phyloP scores from a whole-genome alignment of 2,888 invertebrate species.

The Zootermopsis nevadensis region DNA sequence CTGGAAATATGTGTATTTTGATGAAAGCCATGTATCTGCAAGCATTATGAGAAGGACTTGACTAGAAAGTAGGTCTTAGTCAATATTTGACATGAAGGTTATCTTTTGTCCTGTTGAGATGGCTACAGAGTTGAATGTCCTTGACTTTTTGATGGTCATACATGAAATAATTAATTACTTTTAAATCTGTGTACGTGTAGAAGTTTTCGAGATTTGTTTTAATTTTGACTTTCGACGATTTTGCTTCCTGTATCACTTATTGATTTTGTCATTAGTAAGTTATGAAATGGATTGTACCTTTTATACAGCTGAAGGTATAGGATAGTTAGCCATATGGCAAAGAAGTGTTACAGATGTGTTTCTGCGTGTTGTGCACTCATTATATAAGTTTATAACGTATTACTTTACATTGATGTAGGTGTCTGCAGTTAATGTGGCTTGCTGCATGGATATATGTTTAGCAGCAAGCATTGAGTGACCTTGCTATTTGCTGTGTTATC shows the following conservation, averaged over 20 bases:
- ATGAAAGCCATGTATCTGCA: background rate
- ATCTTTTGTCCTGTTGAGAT: constrained; percentile 48
- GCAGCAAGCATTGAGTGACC: constrained; percentile 13
- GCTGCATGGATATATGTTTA: constrained; percentile 5
- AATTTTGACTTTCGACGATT: background rate
- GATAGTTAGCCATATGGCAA: constrained; percentile 26
- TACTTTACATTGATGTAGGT: background rate
- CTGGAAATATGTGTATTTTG: background rate
- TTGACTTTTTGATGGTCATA: constrained; percentile 46
- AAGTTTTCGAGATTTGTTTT: background rate
- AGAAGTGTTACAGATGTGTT: background rate
- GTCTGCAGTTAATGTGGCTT: constrained; percentile 9
- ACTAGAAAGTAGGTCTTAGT: constrained; percentile 23
- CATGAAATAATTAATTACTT: background rate
- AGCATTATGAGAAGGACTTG: constrained; percentile 25
- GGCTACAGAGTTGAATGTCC: constrained; percentile 49
- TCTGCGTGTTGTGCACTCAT: background rate
- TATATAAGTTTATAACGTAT: background rate
- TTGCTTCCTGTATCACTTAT: background rate
- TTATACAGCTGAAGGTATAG: constrained; percentile 11
- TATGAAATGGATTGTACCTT: constrained; percentile 8
- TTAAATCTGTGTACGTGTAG: background rate
- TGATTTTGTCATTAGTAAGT: background rate
- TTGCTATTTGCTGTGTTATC: constrained; percentile 1
- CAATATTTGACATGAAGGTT: constrained; percentile 40